Evolutionary conservation across 2,888 invertebrate genomes (phyloP).

Genomic region (Pheosia tremula): DNA sequence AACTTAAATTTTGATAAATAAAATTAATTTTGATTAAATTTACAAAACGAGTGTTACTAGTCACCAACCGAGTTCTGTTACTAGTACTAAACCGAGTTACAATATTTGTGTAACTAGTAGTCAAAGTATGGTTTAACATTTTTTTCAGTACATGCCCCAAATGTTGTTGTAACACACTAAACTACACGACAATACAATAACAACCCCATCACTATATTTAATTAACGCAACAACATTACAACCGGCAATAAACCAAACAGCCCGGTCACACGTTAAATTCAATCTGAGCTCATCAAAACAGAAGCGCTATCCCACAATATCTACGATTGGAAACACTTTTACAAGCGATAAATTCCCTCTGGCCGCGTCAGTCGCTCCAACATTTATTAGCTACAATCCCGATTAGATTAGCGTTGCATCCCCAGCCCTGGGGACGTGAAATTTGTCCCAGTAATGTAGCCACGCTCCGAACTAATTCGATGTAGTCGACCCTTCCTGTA

Average conservation of each 20-base stretch:
- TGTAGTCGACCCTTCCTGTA: constrained; percentile 71
- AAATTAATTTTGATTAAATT: too few relatives aligned
- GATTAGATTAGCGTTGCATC: constrained; percentile 84
- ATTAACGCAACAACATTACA: constrained; percentile 48
- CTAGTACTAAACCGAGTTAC: too few relatives aligned
- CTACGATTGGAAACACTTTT: constrained; percentile 84
- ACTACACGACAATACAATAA: constrained; percentile 4
- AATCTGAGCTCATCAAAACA: constrained; percentile 69
- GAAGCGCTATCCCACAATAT: constrained; percentile 72
- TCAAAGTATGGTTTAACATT: too few relatives aligned
- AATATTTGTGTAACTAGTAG: too few relatives aligned
- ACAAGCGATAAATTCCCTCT: constrained; percentile 82
- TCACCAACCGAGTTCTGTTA: too few relatives aligned
- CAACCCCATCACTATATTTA: constrained; percentile 35
- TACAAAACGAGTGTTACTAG: too few relatives aligned
- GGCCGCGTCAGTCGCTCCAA: constrained; percentile 74
- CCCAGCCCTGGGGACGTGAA: constrained; percentile 69
- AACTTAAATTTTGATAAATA: too few relatives aligned
- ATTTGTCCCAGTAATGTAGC: constrained; percentile 82
- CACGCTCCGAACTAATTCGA: constrained; percentile 83
- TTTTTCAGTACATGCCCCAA: not conserved
- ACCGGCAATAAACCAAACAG: constrained; percentile 52
- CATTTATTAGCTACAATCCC: constrained; percentile 84
- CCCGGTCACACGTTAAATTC: constrained; percentile 76
- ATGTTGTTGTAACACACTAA: constrained; percentile 1